These are phyloP conservation scores for Sarcophaga carnaria DNA, from an alignment of 2,888 invertebrate species.

Conservation along the genomic window DNA sequence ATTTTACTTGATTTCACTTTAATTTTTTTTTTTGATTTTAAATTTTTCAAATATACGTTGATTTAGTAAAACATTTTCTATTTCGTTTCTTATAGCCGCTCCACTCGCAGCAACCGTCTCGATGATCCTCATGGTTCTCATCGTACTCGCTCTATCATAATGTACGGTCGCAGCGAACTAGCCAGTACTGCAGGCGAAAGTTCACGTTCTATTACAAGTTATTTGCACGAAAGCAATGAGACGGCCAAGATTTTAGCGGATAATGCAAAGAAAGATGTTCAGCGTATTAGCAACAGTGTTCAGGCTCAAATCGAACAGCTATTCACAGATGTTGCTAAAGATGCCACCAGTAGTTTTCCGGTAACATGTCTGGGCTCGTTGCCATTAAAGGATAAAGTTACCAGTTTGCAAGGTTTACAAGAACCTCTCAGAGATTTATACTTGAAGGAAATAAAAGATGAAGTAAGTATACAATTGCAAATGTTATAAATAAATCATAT, in stretches of 20 bases:
- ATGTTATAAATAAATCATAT: background rate
- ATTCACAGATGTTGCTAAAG: slow-evolving; percentile 89
- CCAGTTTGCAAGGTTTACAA: slow-evolving; percentile 91
- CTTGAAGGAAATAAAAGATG: slow-evolving; percentile 79
- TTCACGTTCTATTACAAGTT: slow-evolving; percentile 77
- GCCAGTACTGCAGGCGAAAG: slow-evolving; percentile 78
- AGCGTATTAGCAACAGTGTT: slow-evolving; percentile 86
- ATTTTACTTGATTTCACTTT: no score
- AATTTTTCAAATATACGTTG: no score
- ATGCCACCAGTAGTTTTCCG: slow-evolving; percentile 85
- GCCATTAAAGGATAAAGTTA: slow-evolving; percentile 89
- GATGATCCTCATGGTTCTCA: slow-evolving; percentile 81
- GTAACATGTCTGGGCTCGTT: slow-evolving; percentile 93
- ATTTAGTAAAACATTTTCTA: no score
- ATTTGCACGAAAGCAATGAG: slow-evolving; percentile 75
- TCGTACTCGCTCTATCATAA: slow-evolving; percentile 81
- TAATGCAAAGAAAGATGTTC: slow-evolving; percentile 79
- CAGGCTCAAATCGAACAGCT: slow-evolving; percentile 94
- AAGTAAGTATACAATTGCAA: slow-evolving; percentile 73
- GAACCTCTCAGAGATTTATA: slow-evolving; percentile 90
- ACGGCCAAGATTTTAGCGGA: slow-evolving; percentile 74
- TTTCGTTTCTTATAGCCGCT: slow-evolving; percentile 72
- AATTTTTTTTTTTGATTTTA: no score
- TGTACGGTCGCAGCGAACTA: slow-evolving; percentile 81
- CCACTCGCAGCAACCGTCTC: slow-evolving; percentile 79